Conservation (phyloP, 2,888 invertebrate genomes). For the Rhagonycha fulva region DNA sequence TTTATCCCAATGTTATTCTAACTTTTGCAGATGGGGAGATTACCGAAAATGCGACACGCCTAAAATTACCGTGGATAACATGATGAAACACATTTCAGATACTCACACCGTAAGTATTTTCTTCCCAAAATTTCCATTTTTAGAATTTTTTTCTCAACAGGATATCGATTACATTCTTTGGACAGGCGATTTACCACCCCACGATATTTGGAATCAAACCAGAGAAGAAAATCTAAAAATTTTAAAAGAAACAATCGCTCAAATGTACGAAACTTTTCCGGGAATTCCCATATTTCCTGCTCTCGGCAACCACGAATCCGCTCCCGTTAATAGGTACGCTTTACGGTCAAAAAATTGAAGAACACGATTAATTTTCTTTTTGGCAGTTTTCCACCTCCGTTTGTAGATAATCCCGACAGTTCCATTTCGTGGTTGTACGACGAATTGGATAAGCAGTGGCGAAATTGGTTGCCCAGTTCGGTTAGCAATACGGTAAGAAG, state of each 20-base stretch:
- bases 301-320: constrained; percentile 95
- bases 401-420: constrained; percentile 77
- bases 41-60: constrained; percentile 95
- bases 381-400: constrained; percentile 84
- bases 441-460: constrained; percentile 87
- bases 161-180: constrained; percentile 93
- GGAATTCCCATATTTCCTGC: constrained; percentile 93
- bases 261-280: constrained; percentile 87
- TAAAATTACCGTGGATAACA: constrained; percentile 87
- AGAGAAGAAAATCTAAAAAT: constrained; percentile 85
- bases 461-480: constrained; percentile 87
- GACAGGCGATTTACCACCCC: constrained; percentile 96
- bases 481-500: constrained; percentile 84
- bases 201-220: constrained; percentile 94
- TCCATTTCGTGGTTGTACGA: constrained; percentile 92
- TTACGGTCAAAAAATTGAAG: not conserved
- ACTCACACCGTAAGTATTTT: constrained; percentile 72
- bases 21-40: constrained; percentile 81
- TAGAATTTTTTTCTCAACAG: constrained; percentile 54
- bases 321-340: constrained; percentile 88
- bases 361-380: not conserved
- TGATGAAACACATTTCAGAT: constrained; percentile 86
- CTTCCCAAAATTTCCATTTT: not conserved
- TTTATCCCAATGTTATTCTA: not conserved
- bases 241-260: constrained; percentile 81